phyloP scores from a whole-genome alignment of 1,140 invertebrate genomes.

The Oedothorax gibbosus region DNA sequence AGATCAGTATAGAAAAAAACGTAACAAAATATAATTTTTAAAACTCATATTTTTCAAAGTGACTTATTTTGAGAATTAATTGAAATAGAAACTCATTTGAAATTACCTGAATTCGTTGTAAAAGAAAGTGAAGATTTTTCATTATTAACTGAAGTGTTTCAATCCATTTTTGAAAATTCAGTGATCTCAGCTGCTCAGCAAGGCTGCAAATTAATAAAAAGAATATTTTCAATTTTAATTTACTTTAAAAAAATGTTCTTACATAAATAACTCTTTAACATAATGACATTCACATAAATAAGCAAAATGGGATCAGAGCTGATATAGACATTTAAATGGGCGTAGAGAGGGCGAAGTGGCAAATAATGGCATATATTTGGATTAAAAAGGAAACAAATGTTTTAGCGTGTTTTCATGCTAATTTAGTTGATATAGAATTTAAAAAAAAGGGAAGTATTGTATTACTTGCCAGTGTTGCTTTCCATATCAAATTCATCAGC shows the following conservation, averaged over 20 bases:
- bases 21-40: too few species aligned
- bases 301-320: too few species aligned
- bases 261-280: too few species aligned
- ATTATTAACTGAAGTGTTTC: conserved; percentile 82
- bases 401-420: too few species aligned
- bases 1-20: too few species aligned
- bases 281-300: not conserved
- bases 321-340: too few species aligned
- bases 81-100: not conserved
- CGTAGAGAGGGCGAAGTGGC: too few species aligned
- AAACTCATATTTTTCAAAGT: too few species aligned
- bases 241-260: not conserved
- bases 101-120: conserved; percentile 75
- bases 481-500: conserved; percentile 68
- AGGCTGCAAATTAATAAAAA: conserved; percentile 72
- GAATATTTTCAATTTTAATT: conserved; percentile 8
- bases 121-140: conserved; percentile 75
- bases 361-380: too few species aligned
- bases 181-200: conserved; percentile 76
- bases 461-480: conserved; percentile 72
- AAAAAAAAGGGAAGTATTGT: conserved; percentile 71
- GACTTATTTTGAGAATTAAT: conserved; percentile 5
- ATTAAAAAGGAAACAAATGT: too few species aligned
- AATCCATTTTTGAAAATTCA: conserved; percentile 83
- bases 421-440: too few species aligned